Evolutionary conservation across 2,888 invertebrate species (phyloP), one percentile per base, ranked within the genome.

Genomic region (Mellilla xanthometata): DNA sequence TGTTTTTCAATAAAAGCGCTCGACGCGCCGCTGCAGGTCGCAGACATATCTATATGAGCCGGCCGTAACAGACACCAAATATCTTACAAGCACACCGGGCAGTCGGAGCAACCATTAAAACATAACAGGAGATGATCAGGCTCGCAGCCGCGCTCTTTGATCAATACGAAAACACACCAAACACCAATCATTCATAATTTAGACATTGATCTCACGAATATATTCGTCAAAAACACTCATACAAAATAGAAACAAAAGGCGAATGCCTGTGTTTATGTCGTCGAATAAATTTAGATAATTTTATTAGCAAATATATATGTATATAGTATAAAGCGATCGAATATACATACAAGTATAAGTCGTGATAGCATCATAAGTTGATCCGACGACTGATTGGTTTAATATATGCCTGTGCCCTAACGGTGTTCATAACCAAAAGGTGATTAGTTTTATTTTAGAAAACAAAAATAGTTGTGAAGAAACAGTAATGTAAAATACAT

Each of bases 121-220:
- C n/a, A n/a, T n/a, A n/a, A n/a, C n/a, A n/a, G n/a, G n/a, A n/a
- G n/a, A n/a, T n/a, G n/a, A n/a, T 15, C 36, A 23, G 45, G 44
- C 59, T 72, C 79, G 76, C 72, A 79, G 79, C 76, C 76, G 66
- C 76, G 68, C 76, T 74, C 73, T 77, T 73, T 68, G 47, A 61
- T 61, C 43, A 68, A 60, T 54, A 39, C 32, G 36, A 30, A 3
- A 6, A 44, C 72, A 81, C 75, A 79, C 55, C 61, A 71, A 76
- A 86, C 84, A 85, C 73, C 81, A 77, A 69, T 65, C 83, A 86
- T 81, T 78, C 81, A 44, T 44, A 44, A 46, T 45, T 40, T 41
- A 52, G 46, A 56, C 53, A 56, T 44, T 51, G 28, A 56, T 39
- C 28, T 46, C 52, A 57, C 55, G 49, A 30, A 48, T 51, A 36